Percentiles rank a stretch among this genome's conserved stretches.
phyloP scores from a whole-genome alignment of 2,888 invertebrate species.

The Eupithecia centaureata region DNA sequence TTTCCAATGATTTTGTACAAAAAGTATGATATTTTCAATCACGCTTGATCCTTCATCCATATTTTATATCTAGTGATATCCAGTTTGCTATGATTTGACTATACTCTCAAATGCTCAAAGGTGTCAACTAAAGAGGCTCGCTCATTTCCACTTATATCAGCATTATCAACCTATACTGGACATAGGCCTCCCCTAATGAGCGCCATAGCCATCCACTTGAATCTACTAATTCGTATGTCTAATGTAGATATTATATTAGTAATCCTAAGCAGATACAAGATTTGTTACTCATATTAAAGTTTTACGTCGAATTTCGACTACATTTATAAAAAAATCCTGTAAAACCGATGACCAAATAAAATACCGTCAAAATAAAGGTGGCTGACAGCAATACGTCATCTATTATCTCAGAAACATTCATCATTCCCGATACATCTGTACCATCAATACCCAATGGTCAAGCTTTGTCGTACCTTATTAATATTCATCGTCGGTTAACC shows the following conservation, averaged over 20 bases:
- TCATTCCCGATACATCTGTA: slow-evolving; percentile 15
- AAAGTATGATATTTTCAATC: too few relatives aligned
- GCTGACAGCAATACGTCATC: background rate
- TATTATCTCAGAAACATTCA: slow-evolving; percentile 2
- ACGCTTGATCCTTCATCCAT: too few relatives aligned
- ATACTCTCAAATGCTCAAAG: too few relatives aligned
- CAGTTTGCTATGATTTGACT: too few relatives aligned
- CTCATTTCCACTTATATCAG: too few relatives aligned
- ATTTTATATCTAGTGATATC: too few relatives aligned
- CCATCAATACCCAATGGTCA: slow-evolving; percentile 37
- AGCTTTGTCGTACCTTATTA: slow-evolving; percentile 42
- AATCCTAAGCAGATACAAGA: background rate
- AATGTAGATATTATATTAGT: background rate
- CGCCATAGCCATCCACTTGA: too few relatives aligned
- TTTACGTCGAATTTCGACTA: background rate
- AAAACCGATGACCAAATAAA: background rate
- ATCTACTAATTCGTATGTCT: background rate
- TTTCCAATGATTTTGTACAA: background rate
- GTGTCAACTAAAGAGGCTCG: too few relatives aligned
- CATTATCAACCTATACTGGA: too few relatives aligned
- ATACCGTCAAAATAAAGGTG: background rate
- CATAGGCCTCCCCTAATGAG: too few relatives aligned
- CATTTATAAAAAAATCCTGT: background rate
- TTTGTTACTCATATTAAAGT: background rate
- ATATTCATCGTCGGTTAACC: slow-evolving; percentile 38